Evolutionary conservation across 2,113 vertebrate species (phyloP), one percentile per base, ranked within the genome.

Genomic region (Etia nguti): DNA sequence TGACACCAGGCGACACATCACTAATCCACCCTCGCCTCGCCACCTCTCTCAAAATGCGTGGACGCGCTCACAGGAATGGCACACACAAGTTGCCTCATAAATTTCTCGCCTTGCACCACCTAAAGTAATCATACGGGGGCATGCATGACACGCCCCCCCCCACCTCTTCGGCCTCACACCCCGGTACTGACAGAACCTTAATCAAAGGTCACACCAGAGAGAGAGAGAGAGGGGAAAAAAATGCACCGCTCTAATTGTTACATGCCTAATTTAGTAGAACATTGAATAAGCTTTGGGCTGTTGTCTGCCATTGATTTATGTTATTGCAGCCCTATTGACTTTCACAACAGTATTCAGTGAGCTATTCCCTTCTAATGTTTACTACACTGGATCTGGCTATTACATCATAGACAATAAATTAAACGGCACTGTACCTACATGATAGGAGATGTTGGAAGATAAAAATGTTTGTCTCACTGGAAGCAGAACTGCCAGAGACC

Each of bases 251-350:
- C 91, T 95, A 95, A 95, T 93, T 92, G 92, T 93, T 94, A 92
- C 93, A 93, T 87, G 93, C 86, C 91, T 95, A 95, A 96, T 96
- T 95, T 95, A 93, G 92, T 94, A 60, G 85, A 94, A 95, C 92
- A 92, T 88, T 92, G 88, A 87, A 81, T 87, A 34, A 79, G 93
- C 93, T 95, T 90, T 90, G 88, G 93, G 93, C 93, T 94, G 94
- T 95, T 94, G 94, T 94, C 83, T 87, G 55, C 90, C 85, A 88
- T 90, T 93, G 93, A 96, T 94, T 95, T 95, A 95, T 93, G 90
- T 92, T 93, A 93, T 94, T 93, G 91, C 80, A 73, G 89, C 86
- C 90, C 85, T 93, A 92, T 92, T 96, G 93, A 92, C 93, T 94
- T 94, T 93, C 93, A 94, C 89, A 94, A 90, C 90, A 88, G 82